Evolutionary conservation across 2,797 vertebrate genomes (phyloP).

Genomic region (Sciurus carolinensis): DNA sequence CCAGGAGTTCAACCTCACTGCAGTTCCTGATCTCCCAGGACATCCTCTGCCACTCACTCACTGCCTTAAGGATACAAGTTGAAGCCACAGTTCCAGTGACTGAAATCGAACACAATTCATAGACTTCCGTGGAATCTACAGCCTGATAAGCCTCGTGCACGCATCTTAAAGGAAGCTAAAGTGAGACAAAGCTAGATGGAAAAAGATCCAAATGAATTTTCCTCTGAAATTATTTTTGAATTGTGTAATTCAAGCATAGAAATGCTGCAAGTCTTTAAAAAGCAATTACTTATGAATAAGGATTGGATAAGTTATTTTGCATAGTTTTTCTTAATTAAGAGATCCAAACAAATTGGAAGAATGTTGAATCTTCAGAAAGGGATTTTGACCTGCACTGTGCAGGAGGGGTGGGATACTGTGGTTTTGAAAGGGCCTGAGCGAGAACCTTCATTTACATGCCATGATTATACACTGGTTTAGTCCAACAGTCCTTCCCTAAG

Average conservation of each 20-base stretch:
- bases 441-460: conserved; percentile 45
- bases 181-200: neutral
- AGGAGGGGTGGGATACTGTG: neutral
- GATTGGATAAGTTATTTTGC: conserved; percentile 54
- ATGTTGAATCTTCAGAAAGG: neutral
- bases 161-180: neutral
- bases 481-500: conserved; percentile 24
- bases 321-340: conserved; percentile 54
- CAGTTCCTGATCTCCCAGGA: neutral
- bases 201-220: conserved; percentile 55
- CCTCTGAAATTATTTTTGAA: conserved; percentile 63
- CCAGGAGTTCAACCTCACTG: neutral
- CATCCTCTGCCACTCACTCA: neutral
- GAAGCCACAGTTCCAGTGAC: neutral
- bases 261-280: conserved; percentile 18
- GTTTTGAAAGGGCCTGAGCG: conserved; percentile 47
- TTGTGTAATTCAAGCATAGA: conserved; percentile 57
- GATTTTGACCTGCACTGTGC: neutral
- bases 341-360: conserved; percentile 6
- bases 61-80: neutral
- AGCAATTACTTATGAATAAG: conserved; percentile 54
- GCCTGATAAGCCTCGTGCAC: neutral
- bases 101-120: neutral
- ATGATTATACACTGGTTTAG: conserved; percentile 55
- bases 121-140: neutral